These are phyloP conservation scores for Oppia nitens DNA, from an alignment of 1,140 invertebrate species.

Conservation along the genomic window DNA sequence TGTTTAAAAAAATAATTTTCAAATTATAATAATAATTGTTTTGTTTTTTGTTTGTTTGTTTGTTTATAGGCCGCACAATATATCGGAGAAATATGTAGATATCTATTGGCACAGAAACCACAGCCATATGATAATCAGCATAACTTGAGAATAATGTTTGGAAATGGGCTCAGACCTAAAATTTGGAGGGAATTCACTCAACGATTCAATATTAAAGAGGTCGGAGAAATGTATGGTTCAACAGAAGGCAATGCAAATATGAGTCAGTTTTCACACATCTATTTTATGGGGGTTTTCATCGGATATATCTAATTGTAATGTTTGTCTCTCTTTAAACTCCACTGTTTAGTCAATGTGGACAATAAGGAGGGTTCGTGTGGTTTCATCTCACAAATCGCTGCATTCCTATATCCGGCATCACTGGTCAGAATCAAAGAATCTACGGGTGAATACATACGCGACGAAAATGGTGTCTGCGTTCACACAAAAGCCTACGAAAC, in stretches of 20 bases:
- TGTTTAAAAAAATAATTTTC: not conserved
- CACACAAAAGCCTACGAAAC: conserved; percentile 53
- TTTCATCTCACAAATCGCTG: conserved; percentile 73
- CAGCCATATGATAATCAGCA: conserved; percentile 64
- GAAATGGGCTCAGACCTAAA: conserved; percentile 86
- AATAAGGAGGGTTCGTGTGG: conserved; percentile 84
- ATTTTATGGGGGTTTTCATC: not conserved
- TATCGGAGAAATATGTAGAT: conserved; percentile 96
- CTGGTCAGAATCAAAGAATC: conserved; percentile 37
- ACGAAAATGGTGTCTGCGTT: conserved; percentile 36
- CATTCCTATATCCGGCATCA: conserved; percentile 63
- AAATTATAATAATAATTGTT: not conserved
- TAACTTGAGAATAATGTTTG: conserved; percentile 68
- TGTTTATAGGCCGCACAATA: conserved; percentile 57
- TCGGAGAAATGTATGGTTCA: conserved; percentile 37
- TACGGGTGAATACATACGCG: conserved; percentile 32
- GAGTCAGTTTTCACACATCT: conserved; percentile 9
- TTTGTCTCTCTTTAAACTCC: not conserved
- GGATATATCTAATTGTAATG: not conserved
- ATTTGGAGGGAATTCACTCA: conserved; percentile 86
- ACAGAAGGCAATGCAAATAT: conserved; percentile 37
- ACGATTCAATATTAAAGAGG: conserved; percentile 36
- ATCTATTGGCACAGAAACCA: conserved; percentile 67
- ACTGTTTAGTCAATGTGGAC: conserved; percentile 51
- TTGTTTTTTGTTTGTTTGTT: not conserved